Evolutionary conservation across 2,888 invertebrate species (phyloP), one percentile per base, ranked within the genome.

Genomic region (Mesorhabditis spiculigera): DNA sequence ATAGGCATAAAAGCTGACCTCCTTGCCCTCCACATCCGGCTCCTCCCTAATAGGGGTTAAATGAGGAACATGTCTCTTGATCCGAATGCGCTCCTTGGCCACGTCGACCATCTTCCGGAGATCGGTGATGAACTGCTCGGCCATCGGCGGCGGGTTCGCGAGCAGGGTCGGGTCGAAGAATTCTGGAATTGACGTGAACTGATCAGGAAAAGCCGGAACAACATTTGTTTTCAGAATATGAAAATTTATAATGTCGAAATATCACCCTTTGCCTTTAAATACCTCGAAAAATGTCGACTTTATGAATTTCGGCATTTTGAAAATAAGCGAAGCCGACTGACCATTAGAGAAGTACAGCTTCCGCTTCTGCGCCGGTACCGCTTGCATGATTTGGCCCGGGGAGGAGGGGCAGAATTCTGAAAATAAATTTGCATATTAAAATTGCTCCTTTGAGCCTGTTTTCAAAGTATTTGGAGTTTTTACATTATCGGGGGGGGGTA

Each of bases 81-180:
- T 63, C 6, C 69, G 67, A 65, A 78, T 76, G 28, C 78, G 69
- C 64, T 50, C 58, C 58, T 70, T 71, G 4, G 78, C 75, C 8
- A 69, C 63, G 66, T 76, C 75, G 1, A 78, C 71, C 64, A 76
- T 75, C 65, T 73, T 62, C n/a, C 94, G 90, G 75, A 94, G 93
- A 89, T 85, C 85, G 50, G 71, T 75, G 4, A 94, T 89, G 86
- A 94, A 94, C 87, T 94, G 94, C 78, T 93, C 88, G 43, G 94
- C 94, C 68, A 93, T 93, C 63, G 93, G 92, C 65, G 94, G 94
- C 42, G 94, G 94, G 79, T 93, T 91, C 91, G 91, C 89, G 86
- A 94, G 89, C 65, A 93, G 86, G 78, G 93, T 92, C 43, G 92
- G 92, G 86, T 94, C 94, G 84, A 94, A 93, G 86, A 93, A 94